Evolutionary conservation across 2,797 vertebrate species (phyloP).

Genomic region (Pseudomugil tenellus): DNA sequence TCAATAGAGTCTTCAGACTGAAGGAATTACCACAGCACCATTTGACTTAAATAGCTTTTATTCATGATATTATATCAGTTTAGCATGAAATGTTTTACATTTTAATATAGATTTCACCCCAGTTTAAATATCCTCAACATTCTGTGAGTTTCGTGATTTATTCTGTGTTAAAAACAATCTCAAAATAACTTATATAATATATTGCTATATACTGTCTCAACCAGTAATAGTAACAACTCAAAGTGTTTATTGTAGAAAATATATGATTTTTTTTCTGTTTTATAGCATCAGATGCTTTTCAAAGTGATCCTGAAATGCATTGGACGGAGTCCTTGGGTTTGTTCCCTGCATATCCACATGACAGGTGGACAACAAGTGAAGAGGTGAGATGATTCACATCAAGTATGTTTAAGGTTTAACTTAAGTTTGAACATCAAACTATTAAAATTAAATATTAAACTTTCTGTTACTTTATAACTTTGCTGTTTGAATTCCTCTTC

Average conservation of each 20-base stretch:
- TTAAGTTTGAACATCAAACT: neutral
- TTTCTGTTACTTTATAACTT: neutral
- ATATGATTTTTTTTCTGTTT: too few species aligned
- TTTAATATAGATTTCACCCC: too few species aligned
- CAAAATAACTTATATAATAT: neutral
- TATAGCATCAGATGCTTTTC: constrained; percentile 4
- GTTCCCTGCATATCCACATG: constrained; percentile 12
- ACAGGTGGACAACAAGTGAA: constrained; percentile 24
- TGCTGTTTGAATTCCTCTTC: neutral
- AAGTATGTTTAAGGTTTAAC: neutral
- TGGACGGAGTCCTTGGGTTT: constrained; percentile 46
- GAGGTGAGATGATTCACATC: constrained; percentile 32
- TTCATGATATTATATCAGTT: too few species aligned
- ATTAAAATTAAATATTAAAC: neutral
- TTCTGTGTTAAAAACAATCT: neutral
- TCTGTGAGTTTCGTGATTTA: neutral
- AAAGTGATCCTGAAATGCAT: constrained; percentile 27
- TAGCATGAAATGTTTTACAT: too few species aligned
- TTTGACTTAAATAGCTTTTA: too few species aligned
- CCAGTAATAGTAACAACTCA: too few species aligned
- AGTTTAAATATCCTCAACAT: too few species aligned
- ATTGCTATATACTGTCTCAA: too few species aligned
- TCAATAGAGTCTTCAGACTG: too few species aligned
- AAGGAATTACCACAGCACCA: too few species aligned
- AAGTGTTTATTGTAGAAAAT: too few species aligned